These are phyloP conservation scores for Drosophila miranda DNA, from an alignment of 1,140 invertebrate genomes.

Conservation along the genomic window DNA sequence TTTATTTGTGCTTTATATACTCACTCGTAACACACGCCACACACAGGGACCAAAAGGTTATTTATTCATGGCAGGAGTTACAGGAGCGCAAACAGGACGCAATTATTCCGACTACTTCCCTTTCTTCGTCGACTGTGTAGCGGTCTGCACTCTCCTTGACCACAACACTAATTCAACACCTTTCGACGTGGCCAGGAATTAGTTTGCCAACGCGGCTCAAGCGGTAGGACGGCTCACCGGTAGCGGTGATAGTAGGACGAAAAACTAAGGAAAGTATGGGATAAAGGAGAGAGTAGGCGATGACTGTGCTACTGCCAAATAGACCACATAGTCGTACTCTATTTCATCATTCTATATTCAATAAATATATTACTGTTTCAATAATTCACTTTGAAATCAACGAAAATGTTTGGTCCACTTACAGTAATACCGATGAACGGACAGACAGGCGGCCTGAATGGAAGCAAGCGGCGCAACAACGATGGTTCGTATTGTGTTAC, in stretches of 20 bases:
- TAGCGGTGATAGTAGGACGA: neutral
- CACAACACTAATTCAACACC: constrained; percentile 76
- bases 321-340: constrained; percentile 9
- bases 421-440: constrained; percentile 81
- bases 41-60: constrained; percentile 20
- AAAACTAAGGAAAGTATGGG: constrained; percentile 4
- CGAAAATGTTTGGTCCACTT: constrained; percentile 39
- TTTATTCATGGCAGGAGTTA: constrained; percentile 54
- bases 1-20: constrained; percentile 24
- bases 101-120: constrained; percentile 56
- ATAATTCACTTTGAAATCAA: neutral
- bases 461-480: constrained; percentile 64
- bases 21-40: constrained; percentile 7
- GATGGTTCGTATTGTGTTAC: constrained; percentile 68
- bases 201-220: constrained; percentile 73
- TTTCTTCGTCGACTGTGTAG: neutral
- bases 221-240: constrained; percentile 12
- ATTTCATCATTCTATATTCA: neutral
- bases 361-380: neutral
- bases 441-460: constrained; percentile 66
- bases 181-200: constrained; percentile 50
- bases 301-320: neutral
- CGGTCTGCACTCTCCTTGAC: constrained; percentile 30
- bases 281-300: neutral
- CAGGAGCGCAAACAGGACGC: constrained; percentile 71